phyloP scores from a whole-genome alignment of 2,113 vertebrate species.

The Cygnus atratus region DNA sequence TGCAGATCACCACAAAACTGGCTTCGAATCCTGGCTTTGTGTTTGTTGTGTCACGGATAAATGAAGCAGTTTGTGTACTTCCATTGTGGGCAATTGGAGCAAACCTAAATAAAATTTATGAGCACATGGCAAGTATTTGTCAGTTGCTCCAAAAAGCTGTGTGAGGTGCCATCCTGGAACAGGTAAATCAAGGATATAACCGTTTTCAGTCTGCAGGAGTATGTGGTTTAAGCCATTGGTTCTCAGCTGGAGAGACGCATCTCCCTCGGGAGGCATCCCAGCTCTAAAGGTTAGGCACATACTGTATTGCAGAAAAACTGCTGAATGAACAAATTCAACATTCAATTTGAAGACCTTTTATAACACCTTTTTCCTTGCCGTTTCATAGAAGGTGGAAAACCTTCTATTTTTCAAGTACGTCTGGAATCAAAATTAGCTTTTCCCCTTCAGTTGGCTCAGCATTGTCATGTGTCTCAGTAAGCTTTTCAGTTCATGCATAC shows the following conservation, averaged over 20 bases:
- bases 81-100: not conserved
- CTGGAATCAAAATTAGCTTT: slow-evolving; percentile 5
- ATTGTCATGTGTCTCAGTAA: not conserved
- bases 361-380: not conserved
- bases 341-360: not conserved
- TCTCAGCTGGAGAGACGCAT: not conserved
- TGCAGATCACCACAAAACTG: not conserved
- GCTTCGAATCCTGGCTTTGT: not conserved
- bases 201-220: not conserved
- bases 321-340: not conserved
- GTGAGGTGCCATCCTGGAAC: not conserved
- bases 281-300: not conserved
- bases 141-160: not conserved
- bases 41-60: not conserved
- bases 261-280: not conserved
- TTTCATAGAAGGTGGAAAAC: not conserved
- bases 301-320: not conserved
- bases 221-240: not conserved
- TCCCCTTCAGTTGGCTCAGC: not conserved
- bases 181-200: not conserved
- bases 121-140: not conserved
- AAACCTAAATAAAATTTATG: not conserved
- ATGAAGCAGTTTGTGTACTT: not conserved
- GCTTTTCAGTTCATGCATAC: not conserved
- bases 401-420: not conserved